phyloP scores from a whole-genome alignment of 2,888 invertebrate species.

The Rapana venosa region DNA sequence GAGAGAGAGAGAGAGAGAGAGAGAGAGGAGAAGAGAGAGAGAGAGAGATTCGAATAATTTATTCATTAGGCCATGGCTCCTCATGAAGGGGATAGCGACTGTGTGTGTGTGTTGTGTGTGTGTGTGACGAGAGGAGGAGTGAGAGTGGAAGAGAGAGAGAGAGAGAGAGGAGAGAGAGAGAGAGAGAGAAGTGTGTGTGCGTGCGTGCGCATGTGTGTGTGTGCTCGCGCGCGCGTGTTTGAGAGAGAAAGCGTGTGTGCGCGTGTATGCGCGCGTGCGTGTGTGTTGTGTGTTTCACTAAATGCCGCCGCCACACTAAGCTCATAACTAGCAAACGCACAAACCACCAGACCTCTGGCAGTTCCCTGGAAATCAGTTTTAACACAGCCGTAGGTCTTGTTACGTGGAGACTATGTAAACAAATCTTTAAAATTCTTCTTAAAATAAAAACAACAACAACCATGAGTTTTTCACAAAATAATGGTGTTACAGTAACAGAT shows the following conservation, averaged over 20 bases:
- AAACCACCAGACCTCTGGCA: no score
- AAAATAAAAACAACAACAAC: no score
- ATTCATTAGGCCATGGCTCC: not conserved
- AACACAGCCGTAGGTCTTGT: no score
- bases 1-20: not conserved
- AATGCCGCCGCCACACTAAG: no score
- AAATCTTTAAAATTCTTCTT: no score
- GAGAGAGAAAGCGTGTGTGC: not conserved
- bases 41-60: no score
- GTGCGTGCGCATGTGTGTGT: not conserved
- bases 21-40: not conserved
- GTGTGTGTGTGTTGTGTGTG: not conserved
- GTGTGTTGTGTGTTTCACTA: not conserved
- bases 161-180: not conserved
- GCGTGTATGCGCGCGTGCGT: not conserved
- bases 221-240: not conserved
- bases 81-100: no score
- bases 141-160: not conserved
- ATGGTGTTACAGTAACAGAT: no score
- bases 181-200: not conserved
- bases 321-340: no score
- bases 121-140: not conserved
- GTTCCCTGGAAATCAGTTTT: no score
- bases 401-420: no score
- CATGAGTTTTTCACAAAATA: no score